Evolutionary conservation across 2,888 invertebrate species (phyloP).

Genomic region (Penaeus monodon): DNA sequence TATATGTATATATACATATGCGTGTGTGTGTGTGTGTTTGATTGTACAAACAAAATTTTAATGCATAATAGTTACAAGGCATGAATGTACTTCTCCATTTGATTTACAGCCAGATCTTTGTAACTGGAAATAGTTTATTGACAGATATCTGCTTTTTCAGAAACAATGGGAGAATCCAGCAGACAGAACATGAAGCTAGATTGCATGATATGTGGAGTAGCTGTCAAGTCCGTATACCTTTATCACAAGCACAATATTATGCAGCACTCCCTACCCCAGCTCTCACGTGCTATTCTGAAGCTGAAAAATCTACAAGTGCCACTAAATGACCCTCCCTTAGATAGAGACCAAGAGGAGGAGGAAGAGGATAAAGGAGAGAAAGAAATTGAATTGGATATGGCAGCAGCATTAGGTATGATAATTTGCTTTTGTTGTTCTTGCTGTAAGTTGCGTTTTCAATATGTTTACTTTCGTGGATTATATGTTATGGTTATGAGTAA

Average conservation of each 20-base stretch:
- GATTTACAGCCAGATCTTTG: neutral
- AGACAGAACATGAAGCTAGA: slow-evolving; percentile 13
- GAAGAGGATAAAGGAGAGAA: neutral
- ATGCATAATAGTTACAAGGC: no score
- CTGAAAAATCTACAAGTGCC: slow-evolving; percentile 36
- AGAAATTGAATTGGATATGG: slow-evolving; percentile 13
- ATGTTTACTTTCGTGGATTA: no score
- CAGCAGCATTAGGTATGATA: slow-evolving; percentile 25
- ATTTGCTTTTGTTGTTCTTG: neutral
- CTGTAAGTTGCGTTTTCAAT: neutral
- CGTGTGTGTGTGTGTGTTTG: no score
- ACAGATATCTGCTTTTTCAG: slow-evolving; percentile 5
- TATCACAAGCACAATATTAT: slow-evolving; percentile 51
- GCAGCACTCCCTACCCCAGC: slow-evolving; percentile 35
- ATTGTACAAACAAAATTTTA: no score
- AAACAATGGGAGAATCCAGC: slow-evolving; percentile 3
- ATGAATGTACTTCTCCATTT: no score
- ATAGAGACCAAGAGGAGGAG: neutral
- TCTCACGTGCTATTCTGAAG: slow-evolving; percentile 42
- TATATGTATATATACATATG: no score
- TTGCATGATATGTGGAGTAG: slow-evolving; percentile 44
- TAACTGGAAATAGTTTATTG: neutral
- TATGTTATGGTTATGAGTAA: no score
- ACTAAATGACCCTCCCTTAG: slow-evolving; percentile 26
- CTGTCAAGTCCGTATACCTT: slow-evolving; percentile 16